phyloP scores from a whole-genome alignment of 2,797 vertebrate species.

The Malacoraja senta region DNA sequence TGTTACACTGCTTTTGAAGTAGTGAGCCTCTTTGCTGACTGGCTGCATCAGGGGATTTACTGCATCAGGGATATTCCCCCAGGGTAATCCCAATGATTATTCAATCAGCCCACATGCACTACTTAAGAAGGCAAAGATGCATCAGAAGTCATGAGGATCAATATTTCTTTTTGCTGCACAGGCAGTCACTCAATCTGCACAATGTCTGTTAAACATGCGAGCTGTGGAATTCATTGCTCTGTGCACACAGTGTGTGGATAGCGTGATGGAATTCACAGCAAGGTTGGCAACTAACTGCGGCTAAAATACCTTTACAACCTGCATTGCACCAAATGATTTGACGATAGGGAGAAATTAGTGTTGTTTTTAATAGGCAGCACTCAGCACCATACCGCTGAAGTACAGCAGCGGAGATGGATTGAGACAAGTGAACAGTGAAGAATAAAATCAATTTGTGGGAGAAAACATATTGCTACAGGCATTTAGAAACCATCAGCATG shows the following conservation, averaged over 20 bases:
- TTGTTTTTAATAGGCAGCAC: constrained; percentile 11
- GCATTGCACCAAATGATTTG: constrained; percentile 27
- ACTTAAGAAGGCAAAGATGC: constrained; percentile 52
- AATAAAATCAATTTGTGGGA: constrained; percentile 26
- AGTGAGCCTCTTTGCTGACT: constrained; percentile 38
- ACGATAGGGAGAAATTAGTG: constrained; percentile 19
- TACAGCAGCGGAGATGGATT: not conserved
- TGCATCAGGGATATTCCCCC: constrained; percentile 52
- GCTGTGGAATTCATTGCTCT: constrained; percentile 44
- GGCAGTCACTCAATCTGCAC: constrained; percentile 44
- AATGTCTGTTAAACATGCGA: constrained; percentile 46
- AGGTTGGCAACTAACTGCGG: constrained; percentile 31
- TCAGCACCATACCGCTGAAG: not conserved
- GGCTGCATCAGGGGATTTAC: constrained; percentile 44
- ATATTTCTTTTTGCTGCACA: constrained; percentile 48
- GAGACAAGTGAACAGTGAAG: not conserved
- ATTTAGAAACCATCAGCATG: not conserved
- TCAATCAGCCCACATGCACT: constrained; percentile 54
- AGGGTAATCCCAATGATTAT: constrained; percentile 53
- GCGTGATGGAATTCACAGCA: constrained; percentile 45
- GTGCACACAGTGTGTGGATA: constrained; percentile 39
- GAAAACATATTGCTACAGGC: not conserved
- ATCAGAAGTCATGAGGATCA: constrained; percentile 55
- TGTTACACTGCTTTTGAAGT: constrained; percentile 38
- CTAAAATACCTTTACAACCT: not conserved